Percentiles rank a stretch among this genome's conserved stretches.
phyloP scores from a whole-genome alignment of 1,140 invertebrate genomes.

The Vollenhovia emeryi region DNA sequence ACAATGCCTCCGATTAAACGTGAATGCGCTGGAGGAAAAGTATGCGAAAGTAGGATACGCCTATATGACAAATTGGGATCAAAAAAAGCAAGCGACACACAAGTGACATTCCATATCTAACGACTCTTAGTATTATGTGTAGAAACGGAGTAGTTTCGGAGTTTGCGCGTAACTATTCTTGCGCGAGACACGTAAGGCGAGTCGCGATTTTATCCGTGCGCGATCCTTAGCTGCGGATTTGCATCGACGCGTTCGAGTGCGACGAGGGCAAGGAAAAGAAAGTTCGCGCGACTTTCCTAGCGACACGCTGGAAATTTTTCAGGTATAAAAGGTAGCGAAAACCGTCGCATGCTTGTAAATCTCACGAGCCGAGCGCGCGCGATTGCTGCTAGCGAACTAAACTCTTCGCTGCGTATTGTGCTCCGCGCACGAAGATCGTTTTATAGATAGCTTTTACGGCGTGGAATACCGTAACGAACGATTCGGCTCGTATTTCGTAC shows the following conservation, averaged over 20 bases:
- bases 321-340: neutral
- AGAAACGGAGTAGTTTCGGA: neutral
- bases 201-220: slow-evolving; percentile 28
- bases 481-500: neutral
- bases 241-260: neutral
- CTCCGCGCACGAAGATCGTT: neutral
- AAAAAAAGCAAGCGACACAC: neutral
- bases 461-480: neutral
- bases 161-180: neutral
- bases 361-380: neutral
- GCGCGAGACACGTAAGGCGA: neutral
- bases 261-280: too few species aligned
- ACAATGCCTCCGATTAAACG: neutral
- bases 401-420: neutral
- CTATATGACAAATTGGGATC: neutral
- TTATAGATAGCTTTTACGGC: neutral
- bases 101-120: neutral
- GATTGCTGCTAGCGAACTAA: slow-evolving; percentile 9
- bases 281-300: slow-evolving; percentile 16
- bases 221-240: neutral
- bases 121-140: neutral
- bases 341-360: neutral
- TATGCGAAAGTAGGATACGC: neutral
- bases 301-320: slow-evolving; percentile 30
- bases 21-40: neutral